Base-by-base conservation (phyloP, 2,113 vertebrate genomes). In the Lamprotornis superbus region DNA sequence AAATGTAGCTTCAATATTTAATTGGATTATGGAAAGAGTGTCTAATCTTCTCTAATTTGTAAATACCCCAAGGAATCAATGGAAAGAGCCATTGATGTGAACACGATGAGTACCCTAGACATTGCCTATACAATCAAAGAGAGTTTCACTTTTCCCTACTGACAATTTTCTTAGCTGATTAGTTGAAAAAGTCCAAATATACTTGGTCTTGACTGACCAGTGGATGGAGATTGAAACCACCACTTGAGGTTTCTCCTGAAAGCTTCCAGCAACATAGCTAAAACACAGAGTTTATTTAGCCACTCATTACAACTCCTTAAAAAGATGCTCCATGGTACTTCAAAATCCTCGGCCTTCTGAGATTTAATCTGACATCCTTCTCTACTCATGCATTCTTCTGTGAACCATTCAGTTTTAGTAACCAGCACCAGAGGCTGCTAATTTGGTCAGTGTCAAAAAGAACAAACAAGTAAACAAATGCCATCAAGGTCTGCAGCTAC, bases 51-150 rank as follows among this genome's bases (percentile, higher is more conserved):
- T 46, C 42, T 39, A 74, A 78, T 59, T 68, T 90, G 35, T 56
- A 87, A 87, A 70, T 37, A 90, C 4, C 20, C 44, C 35, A 83
- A 78, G 39, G 46, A 90, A 88, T 10, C 5, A 3, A 25, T 28
- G 46, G 56, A 91, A 69, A 91, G 49, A 87, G 15, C 19, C 85
- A 63, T 8, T 46, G 20, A 61, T 33, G 30, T 37, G 63, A 91
- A 60, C 18, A 44, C 0, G 0, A 35, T 27, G 10, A 87, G n/a
- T 47, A 61, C 21, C 67, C 35, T 37, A 61, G 42, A 64, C 19
- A 25, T 20, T 49, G 28, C 12, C 81, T 81, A 20, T 4, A 35
- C 0, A 0, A 59, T 50, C 42, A 77, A 63, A 52, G 24, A 78
- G 33, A 22, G 30, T 39, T 94, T 61, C 37, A 30, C 63, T 83